Evolutionary conservation across 2,888 invertebrate genomes (phyloP), one percentile per base, ranked within the genome.

Genomic region (Meiosimyza platycephala): DNA sequence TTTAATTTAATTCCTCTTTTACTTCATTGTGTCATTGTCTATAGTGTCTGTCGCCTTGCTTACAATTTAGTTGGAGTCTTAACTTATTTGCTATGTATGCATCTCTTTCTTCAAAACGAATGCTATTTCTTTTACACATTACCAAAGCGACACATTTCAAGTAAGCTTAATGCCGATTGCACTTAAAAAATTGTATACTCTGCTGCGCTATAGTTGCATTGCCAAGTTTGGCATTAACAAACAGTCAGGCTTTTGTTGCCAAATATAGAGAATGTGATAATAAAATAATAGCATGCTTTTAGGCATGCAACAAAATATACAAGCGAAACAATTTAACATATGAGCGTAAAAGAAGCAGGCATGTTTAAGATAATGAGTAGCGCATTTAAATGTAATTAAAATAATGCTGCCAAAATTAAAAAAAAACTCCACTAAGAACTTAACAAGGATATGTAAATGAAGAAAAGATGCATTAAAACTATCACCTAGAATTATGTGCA

Each of bases 311-410:
- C 64, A 40, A 40, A 6, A 40, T 40, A 40, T 40, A 40, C 40
- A 40, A 9, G 40, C 40, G 2, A 40, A 40, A 40, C 40, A 7
- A 6, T 40, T 40, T 40, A 40, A 40, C 40, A 40, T 40, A 40
- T 40, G 40, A 40, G 40, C 40, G 40, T 9, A 40, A 40, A 68
- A 71, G 52, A 59, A 71, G 71, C 52, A 74, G 75, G 72, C 72
- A 75, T 76, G 74, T 84, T 84, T 82, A 82, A 81, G 80, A 81
- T 84, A 84, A 84, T 84, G 84, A 83, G 83, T 79, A 76, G 62
- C 64, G 74, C 75, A 78, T 74, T 80, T 80, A 82, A 82, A 83
- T 82, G 80, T 80, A 84, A 83, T 83, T 84, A 85, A 28, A 82
- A 72, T 22, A 55, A 55, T 78, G 78, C 77, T 82, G 83, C 84